Base-by-base conservation (phyloP, 2,888 invertebrate species). In the Psococerastis gibbosa region DNA sequence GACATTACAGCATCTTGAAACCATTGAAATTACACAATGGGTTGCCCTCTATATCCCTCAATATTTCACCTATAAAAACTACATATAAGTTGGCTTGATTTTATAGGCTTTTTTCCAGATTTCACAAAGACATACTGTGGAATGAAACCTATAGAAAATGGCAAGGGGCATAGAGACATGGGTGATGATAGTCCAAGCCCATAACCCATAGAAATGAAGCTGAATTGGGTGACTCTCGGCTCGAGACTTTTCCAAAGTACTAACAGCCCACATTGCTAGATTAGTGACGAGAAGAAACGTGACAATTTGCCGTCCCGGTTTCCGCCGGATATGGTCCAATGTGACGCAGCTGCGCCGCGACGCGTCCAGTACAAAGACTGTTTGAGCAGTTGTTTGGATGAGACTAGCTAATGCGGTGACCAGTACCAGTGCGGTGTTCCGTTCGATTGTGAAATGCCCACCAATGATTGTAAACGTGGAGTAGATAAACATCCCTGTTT, bases 71-170 rank as follows among this genome's bases (percentile, higher is more conserved):
- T n/a, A n/a, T 35, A 9, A 18, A 13, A 15, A 27, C 44, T 78
- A 82, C 80, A 83, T 82, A 56, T 80, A 81, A 56, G 81, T 75
- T 2, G 83, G 82, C 56, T 87, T 87, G 57, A 84, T 79, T 65
- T 92, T 92, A 61, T 92, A 94, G 5, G 91, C 88, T 52, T 83
- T 71, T 63, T 92, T 92, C 94, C 92, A 94, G 55, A 94, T 88
- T 63, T 92, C 92, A 60, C 91, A 91, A 46, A 94, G 68, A 58
- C 92, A 92, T 2, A 94, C 91, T 0, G 92, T 89, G 34, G 89
- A 89, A 59, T 92, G 92, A 63, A 92, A 92, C 47, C 91, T 71
- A 64, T 89, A 92, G 64, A 92, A 92, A 48, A 92, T 91, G 1
- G 89, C 88, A 35, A 73, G 54, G 0, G 92, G 92, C 79, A 89